Evolutionary conservation across 2,888 invertebrate species (phyloP).

Genomic region (Andrena bicolor): DNA sequence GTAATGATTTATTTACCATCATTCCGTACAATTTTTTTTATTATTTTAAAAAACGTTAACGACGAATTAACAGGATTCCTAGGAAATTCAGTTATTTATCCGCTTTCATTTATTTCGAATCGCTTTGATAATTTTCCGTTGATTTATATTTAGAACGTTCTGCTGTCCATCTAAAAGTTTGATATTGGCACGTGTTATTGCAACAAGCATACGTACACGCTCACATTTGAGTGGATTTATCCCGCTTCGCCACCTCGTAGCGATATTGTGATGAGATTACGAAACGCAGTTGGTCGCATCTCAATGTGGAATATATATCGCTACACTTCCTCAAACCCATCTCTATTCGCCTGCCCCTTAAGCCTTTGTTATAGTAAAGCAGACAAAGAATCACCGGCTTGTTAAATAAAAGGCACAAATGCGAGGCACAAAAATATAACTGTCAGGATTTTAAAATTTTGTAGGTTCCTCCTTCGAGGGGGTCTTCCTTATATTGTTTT

Average conservation of each 20-base stretch:
- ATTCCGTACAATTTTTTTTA: background rate
- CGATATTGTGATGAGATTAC: conserved; percentile 90
- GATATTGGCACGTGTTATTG: conserved; percentile 45
- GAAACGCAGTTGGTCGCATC: conserved; percentile 88
- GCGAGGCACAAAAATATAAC: background rate
- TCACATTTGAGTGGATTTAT: conserved; percentile 76
- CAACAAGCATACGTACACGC: conserved; percentile 54
- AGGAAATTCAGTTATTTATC: background rate
- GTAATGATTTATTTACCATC: too few species aligned
- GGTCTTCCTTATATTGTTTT: background rate
- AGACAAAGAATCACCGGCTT: conserved; percentile 35
- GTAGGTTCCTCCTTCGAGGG: background rate
- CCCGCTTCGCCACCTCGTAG: conserved; percentile 83
- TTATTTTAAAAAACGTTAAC: background rate
- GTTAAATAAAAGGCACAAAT: conserved; percentile 25
- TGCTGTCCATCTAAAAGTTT: conserved; percentile 57
- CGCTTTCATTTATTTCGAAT: background rate
- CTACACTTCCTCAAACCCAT: conserved; percentile 72
- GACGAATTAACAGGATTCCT: background rate
- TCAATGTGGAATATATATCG: conserved; percentile 85
- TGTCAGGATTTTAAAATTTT: background rate
- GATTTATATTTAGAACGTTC: conserved; percentile 45
- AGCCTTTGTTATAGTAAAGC: conserved; percentile 61
- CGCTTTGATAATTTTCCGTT: conserved; percentile 29
- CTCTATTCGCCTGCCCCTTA: conserved; percentile 61